Conservation (phyloP, 2,888 invertebrate genomes). For the Bruchidius siliquastri region DNA sequence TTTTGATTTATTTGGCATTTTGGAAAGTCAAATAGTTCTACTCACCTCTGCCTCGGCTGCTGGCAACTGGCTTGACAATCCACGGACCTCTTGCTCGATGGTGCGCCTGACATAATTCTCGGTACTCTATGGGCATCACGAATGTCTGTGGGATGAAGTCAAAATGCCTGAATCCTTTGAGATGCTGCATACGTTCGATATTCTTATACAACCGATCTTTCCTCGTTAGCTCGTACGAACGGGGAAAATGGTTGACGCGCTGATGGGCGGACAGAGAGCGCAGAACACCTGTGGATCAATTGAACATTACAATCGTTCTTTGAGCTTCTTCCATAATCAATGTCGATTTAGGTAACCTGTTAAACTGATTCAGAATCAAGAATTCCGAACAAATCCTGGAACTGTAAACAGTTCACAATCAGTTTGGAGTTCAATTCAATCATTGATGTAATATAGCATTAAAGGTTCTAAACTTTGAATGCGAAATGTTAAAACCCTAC, state of each 20-base stretch:
- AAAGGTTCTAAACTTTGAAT: too few relatives aligned
- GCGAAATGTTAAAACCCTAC: too few relatives aligned
- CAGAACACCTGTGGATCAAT: conserved; percentile 50
- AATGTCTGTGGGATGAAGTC: conserved; percentile 95
- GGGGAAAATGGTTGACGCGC: conserved; percentile 92
- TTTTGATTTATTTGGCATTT: too few relatives aligned
- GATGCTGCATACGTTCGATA: conserved; percentile 82
- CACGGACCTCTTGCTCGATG: conserved; percentile 84
- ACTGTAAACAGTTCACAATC: too few relatives aligned
- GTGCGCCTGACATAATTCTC: conserved; percentile 68
- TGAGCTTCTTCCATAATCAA: too few relatives aligned
- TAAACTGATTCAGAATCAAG: too few relatives aligned
- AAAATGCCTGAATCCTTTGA: conserved; percentile 81
- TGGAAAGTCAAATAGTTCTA: too few relatives aligned
- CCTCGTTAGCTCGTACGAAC: conserved; percentile 90
- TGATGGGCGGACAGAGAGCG: conserved; percentile 79
- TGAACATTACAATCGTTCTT: too few relatives aligned
- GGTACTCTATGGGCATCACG: conserved; percentile 81
- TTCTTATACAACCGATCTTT: conserved; percentile 93
- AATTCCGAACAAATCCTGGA: too few relatives aligned
- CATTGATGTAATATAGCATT: too few relatives aligned
- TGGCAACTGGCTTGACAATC: conserved; percentile 95
- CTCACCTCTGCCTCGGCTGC: conserved; percentile 76
- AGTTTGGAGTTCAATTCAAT: too few relatives aligned
- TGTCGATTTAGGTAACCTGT: too few relatives aligned